phyloP scores from a whole-genome alignment of 64 coral and sea anemone genomes.

The Platygyra sinensis region DNA sequence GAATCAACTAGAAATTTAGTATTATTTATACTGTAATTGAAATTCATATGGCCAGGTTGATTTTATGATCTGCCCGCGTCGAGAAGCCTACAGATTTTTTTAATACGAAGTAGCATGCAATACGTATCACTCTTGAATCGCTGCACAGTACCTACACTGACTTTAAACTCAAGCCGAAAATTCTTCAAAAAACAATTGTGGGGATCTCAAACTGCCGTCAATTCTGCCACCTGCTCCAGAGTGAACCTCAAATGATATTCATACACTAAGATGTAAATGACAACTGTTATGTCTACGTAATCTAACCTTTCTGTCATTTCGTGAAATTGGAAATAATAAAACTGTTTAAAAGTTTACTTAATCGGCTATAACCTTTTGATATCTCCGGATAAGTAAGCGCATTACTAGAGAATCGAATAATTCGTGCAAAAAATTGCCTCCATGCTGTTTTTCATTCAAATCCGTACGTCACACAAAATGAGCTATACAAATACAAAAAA shows the following conservation, averaged over 20 bases:
- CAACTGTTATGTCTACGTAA: constrained; percentile 6
- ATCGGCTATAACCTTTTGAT: constrained; percentile 4
- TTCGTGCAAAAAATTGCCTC: neutral
- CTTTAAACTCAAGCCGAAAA: too few relatives aligned
- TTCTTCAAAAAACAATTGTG: neutral
- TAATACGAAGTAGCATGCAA: too few relatives aligned
- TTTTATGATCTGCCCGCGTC: too few relatives aligned
- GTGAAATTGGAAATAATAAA: neutral
- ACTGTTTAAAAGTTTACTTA: neutral
- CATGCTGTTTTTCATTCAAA: neutral
- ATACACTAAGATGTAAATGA: neutral
- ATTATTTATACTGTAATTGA: too few relatives aligned
- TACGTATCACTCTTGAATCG: too few relatives aligned
- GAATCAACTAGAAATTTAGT: too few relatives aligned
- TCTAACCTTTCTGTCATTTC: neutral
- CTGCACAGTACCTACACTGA: too few relatives aligned
- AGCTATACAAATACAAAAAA: neutral
- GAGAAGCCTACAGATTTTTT: too few relatives aligned
- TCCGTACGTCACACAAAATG: neutral
- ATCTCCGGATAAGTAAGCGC: neutral
- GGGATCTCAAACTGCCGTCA: neutral
- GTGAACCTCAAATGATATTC: neutral
- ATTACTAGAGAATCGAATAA: neutral
- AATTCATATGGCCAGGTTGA: too few relatives aligned
- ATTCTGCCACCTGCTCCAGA: neutral